Conservation (phyloP, 2,888 invertebrate species). For the Metallyticus violacea region DNA sequence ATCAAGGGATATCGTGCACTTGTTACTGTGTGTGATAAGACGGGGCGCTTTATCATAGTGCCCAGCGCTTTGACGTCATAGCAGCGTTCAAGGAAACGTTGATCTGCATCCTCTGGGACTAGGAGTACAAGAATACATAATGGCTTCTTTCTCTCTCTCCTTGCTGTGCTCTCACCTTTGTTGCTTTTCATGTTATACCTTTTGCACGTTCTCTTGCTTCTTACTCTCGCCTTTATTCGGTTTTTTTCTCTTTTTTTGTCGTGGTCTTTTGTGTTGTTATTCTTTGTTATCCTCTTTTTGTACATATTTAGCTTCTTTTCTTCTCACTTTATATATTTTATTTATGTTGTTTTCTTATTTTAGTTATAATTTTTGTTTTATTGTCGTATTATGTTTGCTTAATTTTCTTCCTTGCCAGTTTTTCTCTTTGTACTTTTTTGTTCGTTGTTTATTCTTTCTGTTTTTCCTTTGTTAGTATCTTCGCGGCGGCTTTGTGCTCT, state of each 20-base stretch:
- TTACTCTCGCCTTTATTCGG: background rate
- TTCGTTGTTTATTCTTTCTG: background rate
- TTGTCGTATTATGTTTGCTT: too few relatives aligned
- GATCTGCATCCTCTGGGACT: background rate
- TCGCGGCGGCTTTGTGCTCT: too few relatives aligned
- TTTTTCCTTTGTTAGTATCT: too few relatives aligned
- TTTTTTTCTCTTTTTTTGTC: background rate
- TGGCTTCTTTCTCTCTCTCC: background rate
- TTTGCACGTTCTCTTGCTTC: background rate
- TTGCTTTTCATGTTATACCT: background rate
- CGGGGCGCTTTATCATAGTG: background rate
- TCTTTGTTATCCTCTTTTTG: background rate
- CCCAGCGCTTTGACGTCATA: background rate
- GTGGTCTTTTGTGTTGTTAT: background rate
- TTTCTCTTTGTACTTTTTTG: background rate
- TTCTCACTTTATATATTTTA: background rate
- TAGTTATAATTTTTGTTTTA: too few relatives aligned
- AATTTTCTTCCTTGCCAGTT: too few relatives aligned
- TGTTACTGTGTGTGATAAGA: background rate
- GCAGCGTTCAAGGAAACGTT: background rate
- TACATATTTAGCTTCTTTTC: background rate
- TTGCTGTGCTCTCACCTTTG: background rate
- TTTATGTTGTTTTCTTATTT: background rate
- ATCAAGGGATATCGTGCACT: background rate
- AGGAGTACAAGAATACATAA: too few relatives aligned